Base-by-base conservation (phyloP, 1,140 invertebrate genomes). In the Caenorhabditis inopinata region DNA sequence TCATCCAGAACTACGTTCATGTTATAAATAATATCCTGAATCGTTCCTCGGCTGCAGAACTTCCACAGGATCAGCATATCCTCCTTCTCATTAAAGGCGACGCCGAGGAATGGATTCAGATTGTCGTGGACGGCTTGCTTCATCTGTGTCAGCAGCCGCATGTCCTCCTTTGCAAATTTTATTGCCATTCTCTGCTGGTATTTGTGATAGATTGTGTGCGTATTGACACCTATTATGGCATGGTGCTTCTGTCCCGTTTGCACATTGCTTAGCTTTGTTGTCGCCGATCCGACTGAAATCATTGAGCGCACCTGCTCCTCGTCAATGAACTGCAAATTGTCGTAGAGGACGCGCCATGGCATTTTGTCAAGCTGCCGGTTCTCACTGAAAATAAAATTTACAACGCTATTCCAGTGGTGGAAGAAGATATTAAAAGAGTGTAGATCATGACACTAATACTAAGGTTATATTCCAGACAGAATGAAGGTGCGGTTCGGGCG, bases 21-120 rank as follows among this genome's bases (percentile, higher is more conserved):
- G 58, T 87, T 87, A 78, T 87, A 88, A 49, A 87, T 88, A 23
- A 87, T 85, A 78, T 87, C 86, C 68, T 86, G 86, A 51, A 87
- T 76, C 7, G 86, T 88, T 51, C 87, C 87, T 48, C 87, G 77
- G 1, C 83, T 85, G 74, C 87, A 88, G 75, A 88, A 88, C 77
- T 88, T 88, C 87, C 87, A 88, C 11, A 88, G 42, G 48, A 88
- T 62, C 29, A 87, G 62, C 87, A 87, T 85, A 35, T 87, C 86
- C 23, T 87, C 87, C 68, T 85, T 88, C 48, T 87, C 86, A 76
- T 87, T 87, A 68, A 87, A 87, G 47, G 84, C 81, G 78, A 88
- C 87, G 35, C 86, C 86, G 9, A 87, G 47, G 53, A 87, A 87
- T 16, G 86, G 86, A 76, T 87, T 87, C 45, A 87, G 45, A 74